phyloP scores from a whole-genome alignment of 2,797 vertebrate genomes.

The Eulemur rubriventer region DNA sequence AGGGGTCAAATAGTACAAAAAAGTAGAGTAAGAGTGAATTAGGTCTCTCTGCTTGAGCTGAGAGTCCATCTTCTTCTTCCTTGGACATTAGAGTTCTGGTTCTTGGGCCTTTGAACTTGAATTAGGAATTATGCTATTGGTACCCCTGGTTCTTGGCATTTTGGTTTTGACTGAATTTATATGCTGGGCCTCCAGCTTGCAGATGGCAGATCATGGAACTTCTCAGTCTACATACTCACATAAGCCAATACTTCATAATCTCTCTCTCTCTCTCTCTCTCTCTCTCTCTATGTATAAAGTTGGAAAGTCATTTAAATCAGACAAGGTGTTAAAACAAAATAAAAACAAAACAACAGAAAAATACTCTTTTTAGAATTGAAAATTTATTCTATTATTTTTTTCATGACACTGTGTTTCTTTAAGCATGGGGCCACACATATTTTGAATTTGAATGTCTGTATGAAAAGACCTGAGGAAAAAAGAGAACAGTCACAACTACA shows the following conservation, averaged over 20 bases:
- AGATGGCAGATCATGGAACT: neutral
- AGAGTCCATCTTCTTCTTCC: neutral
- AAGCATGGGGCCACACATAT: neutral
- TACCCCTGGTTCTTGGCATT: neutral
- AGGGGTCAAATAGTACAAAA: neutral
- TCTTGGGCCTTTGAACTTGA: neutral
- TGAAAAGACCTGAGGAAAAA: neutral
- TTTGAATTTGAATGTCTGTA: neutral
- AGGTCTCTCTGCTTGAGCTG: neutral
- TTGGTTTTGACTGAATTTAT: neutral
- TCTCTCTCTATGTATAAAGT: fast-evolving
- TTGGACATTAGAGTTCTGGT: too few relatives aligned
- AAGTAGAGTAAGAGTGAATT: neutral
- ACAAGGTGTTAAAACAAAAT: neutral
- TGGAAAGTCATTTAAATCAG: neutral
- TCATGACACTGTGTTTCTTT: neutral
- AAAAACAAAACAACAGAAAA: neutral
- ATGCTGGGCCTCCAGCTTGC: neutral
- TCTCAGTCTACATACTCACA: neutral
- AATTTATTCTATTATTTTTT: neutral
- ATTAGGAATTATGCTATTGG: neutral
- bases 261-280: too few relatives aligned
- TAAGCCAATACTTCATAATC: neutral
- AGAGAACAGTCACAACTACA: neutral
- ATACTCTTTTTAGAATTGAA: neutral